phyloP scores from a whole-genome alignment of 2,888 invertebrate genomes.

The Galerucella pusilla region DNA sequence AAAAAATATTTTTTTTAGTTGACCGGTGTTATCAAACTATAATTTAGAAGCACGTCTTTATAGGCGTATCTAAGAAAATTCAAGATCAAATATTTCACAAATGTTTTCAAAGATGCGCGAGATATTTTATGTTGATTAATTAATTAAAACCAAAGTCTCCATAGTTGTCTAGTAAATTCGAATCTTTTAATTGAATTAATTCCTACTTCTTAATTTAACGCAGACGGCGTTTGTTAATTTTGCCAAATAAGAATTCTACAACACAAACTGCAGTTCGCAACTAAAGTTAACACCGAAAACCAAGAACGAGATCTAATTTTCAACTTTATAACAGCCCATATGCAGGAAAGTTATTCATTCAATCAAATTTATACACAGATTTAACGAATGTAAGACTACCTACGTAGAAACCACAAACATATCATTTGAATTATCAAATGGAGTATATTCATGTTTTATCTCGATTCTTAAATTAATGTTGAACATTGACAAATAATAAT shows the following conservation, averaged over 20 bases:
- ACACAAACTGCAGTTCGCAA: conserved; percentile 1
- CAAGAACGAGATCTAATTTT: conserved; percentile 1
- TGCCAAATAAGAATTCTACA: background rate
- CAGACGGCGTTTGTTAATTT: background rate
- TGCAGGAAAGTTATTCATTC: background rate
- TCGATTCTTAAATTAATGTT: background rate
- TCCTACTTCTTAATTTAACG: background rate
- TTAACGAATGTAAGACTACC: background rate
- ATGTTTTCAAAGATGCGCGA: background rate
- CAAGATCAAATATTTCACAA: background rate
- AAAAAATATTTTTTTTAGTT: no score
- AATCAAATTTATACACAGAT: background rate
- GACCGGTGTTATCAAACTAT: no score
- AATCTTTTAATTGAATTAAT: background rate
- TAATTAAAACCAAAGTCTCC: background rate
- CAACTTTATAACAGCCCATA: background rate
- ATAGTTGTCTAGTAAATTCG: background rate
- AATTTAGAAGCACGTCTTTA: no score
- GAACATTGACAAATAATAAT: background rate
- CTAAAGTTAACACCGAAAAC: background rate
- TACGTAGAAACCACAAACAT: background rate
- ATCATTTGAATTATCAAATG: no score
- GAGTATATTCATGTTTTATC: no score
- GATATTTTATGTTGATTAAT: background rate
- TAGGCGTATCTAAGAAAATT: background rate